Percentiles rank a stretch among this genome's conserved stretches.
Evolutionary conservation across 2,113 vertebrate genomes (phyloP).

Genomic region (Podarcis cretensis): DNA sequence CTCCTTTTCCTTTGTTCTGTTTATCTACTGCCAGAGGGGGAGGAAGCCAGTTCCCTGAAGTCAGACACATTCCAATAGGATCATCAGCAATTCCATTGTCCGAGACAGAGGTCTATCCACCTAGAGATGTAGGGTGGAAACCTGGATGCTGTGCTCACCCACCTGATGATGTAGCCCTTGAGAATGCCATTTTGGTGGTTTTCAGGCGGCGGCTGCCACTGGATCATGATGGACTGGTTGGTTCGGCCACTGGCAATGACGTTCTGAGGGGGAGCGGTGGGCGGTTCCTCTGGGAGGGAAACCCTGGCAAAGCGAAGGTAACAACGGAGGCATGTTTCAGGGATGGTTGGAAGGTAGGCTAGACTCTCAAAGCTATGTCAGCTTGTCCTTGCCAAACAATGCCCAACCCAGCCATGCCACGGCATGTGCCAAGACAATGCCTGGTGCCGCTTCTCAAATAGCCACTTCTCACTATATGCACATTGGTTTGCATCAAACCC

Average conservation of each 20-base stretch:
- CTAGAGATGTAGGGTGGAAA: background rate
- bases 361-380: background rate
- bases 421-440: fast-evolving
- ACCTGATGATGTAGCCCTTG: conserved; percentile 93
- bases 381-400: background rate
- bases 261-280: conserved; percentile 91
- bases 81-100: background rate
- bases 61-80: background rate
- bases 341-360: background rate
- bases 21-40: no score
- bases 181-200: conserved; percentile 96
- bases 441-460: background rate
- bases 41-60: no score
- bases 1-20: no score
- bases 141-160: fast-evolving
- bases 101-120: no score
- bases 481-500: background rate
- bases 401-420: background rate
- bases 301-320: conserved; percentile 73
- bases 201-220: conserved; percentile 95
- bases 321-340: background rate
- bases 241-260: conserved; percentile 96
- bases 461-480: background rate
- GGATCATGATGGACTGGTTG: conserved; percentile 99
- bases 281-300: conserved; percentile 93